These are phyloP conservation scores for Chelonus formosanus DNA, from an alignment of 2,888 invertebrate genomes.

Conservation along the genomic window DNA sequence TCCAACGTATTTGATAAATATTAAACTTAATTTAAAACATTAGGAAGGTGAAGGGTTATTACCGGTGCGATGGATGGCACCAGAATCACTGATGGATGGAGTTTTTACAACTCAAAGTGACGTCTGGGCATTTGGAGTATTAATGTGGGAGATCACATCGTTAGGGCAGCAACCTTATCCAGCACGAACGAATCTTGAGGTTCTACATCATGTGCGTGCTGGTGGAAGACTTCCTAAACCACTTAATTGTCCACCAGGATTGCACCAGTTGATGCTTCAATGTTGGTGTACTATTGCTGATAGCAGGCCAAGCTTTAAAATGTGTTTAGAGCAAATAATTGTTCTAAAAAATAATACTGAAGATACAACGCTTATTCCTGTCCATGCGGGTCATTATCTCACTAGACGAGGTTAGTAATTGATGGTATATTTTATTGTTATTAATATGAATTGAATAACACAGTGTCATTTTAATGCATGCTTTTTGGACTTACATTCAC, in stretches of 20 bases:
- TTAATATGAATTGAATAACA: neutral
- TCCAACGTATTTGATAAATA: neutral
- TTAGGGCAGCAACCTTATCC: constrained; percentile 97
- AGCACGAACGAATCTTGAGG: constrained; percentile 90
- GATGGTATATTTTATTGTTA: neutral
- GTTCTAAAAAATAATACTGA: constrained; percentile 54
- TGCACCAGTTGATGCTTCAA: constrained; percentile 85
- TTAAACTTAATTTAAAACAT: neutral
- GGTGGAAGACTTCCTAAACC: constrained; percentile 88
- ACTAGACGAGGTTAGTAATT: constrained; percentile 53
- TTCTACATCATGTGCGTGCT: constrained; percentile 86
- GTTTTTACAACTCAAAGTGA: constrained; percentile 97
- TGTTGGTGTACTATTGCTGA: constrained; percentile 87
- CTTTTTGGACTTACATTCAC: constrained; percentile 4
- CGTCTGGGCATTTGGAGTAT: constrained; percentile 94
- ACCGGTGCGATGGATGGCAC: constrained; percentile 98
- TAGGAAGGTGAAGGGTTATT: constrained; percentile 75
- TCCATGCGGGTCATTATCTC: constrained; percentile 59
- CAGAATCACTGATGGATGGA: constrained; percentile 94
- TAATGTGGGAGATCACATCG: constrained; percentile 97
- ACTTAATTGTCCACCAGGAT: constrained; percentile 81
- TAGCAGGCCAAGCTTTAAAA: constrained; percentile 86
- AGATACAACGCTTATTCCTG: constrained; percentile 56
- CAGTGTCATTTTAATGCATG: constrained; percentile 26
- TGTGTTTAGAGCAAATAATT: constrained; percentile 73